phyloP scores from a whole-genome alignment of 2,113 vertebrate genomes.

The Xiphophorus couchianus region DNA sequence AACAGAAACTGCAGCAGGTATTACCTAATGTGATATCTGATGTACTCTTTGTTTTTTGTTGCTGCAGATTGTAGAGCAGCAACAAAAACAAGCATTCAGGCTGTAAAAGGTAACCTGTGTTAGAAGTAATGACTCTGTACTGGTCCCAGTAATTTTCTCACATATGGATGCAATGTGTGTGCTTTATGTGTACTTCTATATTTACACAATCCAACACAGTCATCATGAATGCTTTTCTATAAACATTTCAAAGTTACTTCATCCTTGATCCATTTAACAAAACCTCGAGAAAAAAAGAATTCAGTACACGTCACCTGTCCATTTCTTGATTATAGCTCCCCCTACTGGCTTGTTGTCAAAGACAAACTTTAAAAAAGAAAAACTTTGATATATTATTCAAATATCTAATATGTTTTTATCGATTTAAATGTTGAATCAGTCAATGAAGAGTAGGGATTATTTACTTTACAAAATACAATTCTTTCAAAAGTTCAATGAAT shows the following conservation, averaged over 20 bases:
- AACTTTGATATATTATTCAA: no score
- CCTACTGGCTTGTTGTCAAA: no score
- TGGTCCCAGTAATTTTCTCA: neutral
- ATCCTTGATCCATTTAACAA: no score
- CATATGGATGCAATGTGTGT: neutral
- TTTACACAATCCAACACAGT: neutral
- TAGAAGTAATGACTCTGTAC: neutral
- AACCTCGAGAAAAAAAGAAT: neutral
- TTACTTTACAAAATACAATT: no score
- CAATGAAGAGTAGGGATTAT: no score
- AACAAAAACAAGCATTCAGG: conserved; percentile 1
- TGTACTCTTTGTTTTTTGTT: neutral
- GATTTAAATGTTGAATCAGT: no score
- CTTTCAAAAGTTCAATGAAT: no score
- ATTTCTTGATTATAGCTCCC: no score
- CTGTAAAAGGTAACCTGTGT: neutral
- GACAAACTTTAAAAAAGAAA: no score
- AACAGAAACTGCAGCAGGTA: neutral
- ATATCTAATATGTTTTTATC: no score
- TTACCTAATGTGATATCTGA: neutral
- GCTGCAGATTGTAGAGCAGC: neutral
- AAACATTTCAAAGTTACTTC: no score
- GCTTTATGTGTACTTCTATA: neutral
- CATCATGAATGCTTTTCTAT: no score
- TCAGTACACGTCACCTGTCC: neutral